Evolutionary conservation across 2,113 vertebrate genomes (phyloP), one percentile per base, ranked within the genome.

Genomic region (Tympanuchus pallidicinctus): DNA sequence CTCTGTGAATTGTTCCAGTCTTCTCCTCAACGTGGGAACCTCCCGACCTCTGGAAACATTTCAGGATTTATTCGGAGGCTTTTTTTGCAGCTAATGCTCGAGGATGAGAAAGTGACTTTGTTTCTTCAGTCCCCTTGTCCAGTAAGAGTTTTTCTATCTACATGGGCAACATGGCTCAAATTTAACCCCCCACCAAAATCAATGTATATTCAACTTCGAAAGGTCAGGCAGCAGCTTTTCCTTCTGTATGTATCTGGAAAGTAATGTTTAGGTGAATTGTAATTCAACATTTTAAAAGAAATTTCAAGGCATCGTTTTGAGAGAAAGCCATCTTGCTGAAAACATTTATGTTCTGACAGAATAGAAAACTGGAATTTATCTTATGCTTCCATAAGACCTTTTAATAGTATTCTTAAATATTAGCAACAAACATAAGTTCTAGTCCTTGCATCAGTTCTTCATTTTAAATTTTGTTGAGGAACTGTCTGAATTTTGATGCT

Each of bases 101-200:
- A 99, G 95, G 99, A 99, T 93, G 99, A 99, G 97, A 99, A 99
- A 97, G 99, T 99, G 84, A 99, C 99, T 5, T 99, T 99, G 97
- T 99, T 99, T 97, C 98, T 99, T 75, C 99, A 99, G 93, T 99
- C 99, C 30, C 99, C 99, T 3, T 99, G 99, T 95, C 99, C 99
- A 95, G 99, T 99, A 96, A 90, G 98, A 98, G 54, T 77, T 95
- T 91, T 83, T 88, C 69, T 83, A 82, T 38, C 22, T 0, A 0
- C 90, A 8, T 47, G 16, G 32, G 78, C 50, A 89, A 72, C 7
- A 0, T 28, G 10, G 15, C 71, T 30, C 82, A 89, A 65, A 57
- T 85, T 27, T 64, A 73, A 6, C 25, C 52, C 77, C 50, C 7
- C 9, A 38, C 64, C 54, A 59, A 36, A 56, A 25, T 25, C 9